Evolutionary conservation across 2,888 invertebrate genomes (phyloP).

Genomic region (Chloroclystis v-ata): DNA sequence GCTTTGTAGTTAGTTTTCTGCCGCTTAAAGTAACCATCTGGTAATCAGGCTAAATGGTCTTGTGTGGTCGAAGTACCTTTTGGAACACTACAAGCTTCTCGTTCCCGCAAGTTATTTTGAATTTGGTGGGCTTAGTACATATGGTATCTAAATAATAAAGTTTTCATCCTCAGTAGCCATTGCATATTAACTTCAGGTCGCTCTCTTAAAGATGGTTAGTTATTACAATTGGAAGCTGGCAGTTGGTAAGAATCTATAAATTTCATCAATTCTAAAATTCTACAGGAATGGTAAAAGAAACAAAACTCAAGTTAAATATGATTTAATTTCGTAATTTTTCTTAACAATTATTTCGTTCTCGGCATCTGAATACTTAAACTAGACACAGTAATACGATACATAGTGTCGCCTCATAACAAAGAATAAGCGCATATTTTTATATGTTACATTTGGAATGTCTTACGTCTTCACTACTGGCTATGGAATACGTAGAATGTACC

Average conservation of each 20-base stretch:
- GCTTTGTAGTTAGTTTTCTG: conserved; percentile 4
- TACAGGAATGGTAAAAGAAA: conserved; percentile 33
- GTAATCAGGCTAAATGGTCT: conserved; percentile 2
- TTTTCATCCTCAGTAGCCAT: no score
- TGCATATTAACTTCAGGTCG: no score
- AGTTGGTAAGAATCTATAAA: no score
- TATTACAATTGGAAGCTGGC: no score
- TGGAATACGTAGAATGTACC: conserved; percentile 50
- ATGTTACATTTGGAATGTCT: conserved; percentile 65
- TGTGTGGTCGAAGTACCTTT: not conserved
- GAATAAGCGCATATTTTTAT: conserved; percentile 70
- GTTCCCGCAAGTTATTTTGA: no score
- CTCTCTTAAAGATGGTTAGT: no score
- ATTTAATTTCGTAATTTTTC: conserved; percentile 77
- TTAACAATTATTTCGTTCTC: conserved; percentile 77
- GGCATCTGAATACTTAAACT: conserved; percentile 72
- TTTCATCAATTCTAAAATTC: no score
- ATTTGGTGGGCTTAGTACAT: no score
- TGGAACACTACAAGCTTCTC: no score
- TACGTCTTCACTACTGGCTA: conserved; percentile 47
- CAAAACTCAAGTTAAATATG: conserved; percentile 71
- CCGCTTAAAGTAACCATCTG: conserved; percentile 3
- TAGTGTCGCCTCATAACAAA: conserved; percentile 59
- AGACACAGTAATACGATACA: conserved; percentile 66
- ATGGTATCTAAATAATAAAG: no score